Evolutionary conservation across 1,140 invertebrate species (phyloP), one percentile per base, ranked within the genome.

Genomic region (Drosophila dunni): DNA sequence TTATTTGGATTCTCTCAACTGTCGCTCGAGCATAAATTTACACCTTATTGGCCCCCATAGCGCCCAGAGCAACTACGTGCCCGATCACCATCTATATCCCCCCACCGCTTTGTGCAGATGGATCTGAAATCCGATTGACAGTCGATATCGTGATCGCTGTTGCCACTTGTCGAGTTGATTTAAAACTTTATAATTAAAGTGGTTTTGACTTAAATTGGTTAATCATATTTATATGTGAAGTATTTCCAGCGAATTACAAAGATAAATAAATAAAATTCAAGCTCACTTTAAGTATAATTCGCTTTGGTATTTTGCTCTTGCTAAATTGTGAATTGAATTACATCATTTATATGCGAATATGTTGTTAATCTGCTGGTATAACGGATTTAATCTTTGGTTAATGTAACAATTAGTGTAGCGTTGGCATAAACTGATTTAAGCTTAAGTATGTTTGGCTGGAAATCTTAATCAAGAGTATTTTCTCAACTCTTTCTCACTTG

Each of bases 171-270:
- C 77, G 24, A 40, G 66, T 81, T 70, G 68, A 81, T 65, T 74
- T 82, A 53, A 78, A 71, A 77, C 80, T 89, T 67, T 72, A 65
- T 75, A 81, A 84, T 80, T 80, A 84, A 89, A 89, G 84, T 89
- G 84, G 85, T 89, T 89, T 89, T 89, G 84, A 89, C 84, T 89
- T 78, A 84, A 89, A 89, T 89, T 89, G 84, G 84, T 73, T 89
- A 89, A 89, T 89, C 80, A 81, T 79, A 89, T 89, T 89, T 89
- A 72, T 73, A 75, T 71, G 68, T 44, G 60, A 64, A 65, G 40
- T 71, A 75, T 72, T 56, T 66, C n/a, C 36, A 71, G 13, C 24
- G 20, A 42, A 64, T 53, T 42, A 8, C 7, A 64, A 53, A 42
- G 67, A 64, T 48, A 73, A 79, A 79, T 48, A 60, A 78, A 75